These are phyloP conservation scores for Scolopax mira DNA, from an alignment of 2,113 vertebrate genomes.

Conservation along the genomic window DNA sequence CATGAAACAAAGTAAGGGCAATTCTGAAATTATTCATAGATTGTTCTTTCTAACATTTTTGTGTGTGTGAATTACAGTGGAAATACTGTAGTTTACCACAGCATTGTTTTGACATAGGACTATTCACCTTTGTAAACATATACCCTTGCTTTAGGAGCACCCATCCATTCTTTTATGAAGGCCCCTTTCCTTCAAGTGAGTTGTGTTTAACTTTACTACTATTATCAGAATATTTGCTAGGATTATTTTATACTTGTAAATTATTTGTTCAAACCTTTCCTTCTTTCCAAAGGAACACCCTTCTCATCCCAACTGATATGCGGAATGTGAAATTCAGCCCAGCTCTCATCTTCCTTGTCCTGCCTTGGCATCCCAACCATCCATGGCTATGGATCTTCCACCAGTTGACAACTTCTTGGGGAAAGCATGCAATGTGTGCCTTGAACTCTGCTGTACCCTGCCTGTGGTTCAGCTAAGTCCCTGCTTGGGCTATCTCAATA, in stretches of 20 bases:
- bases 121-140: background rate
- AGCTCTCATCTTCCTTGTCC: background rate
- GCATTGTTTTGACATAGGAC: background rate
- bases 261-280: background rate
- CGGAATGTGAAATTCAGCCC: background rate
- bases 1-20: background rate
- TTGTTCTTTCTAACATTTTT: rapidly evolving
- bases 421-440: background rate
- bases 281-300: background rate
- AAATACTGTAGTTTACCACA: background rate
- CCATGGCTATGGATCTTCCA: background rate
- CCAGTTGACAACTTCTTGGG: background rate
- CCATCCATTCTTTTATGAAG: background rate
- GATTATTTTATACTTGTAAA: background rate
- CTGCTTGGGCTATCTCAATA: background rate
- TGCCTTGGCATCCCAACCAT: background rate
- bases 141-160: background rate
- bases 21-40: background rate
- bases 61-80: no score
- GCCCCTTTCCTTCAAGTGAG: background rate
- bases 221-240: background rate
- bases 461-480: background rate
- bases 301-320: background rate
- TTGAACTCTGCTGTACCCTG: background rate
- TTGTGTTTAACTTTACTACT: background rate